Percentiles rank a stretch among this genome's conserved stretches.
Conservation (phyloP, 2,797 vertebrate species). For the Todus mexicanus region DNA sequence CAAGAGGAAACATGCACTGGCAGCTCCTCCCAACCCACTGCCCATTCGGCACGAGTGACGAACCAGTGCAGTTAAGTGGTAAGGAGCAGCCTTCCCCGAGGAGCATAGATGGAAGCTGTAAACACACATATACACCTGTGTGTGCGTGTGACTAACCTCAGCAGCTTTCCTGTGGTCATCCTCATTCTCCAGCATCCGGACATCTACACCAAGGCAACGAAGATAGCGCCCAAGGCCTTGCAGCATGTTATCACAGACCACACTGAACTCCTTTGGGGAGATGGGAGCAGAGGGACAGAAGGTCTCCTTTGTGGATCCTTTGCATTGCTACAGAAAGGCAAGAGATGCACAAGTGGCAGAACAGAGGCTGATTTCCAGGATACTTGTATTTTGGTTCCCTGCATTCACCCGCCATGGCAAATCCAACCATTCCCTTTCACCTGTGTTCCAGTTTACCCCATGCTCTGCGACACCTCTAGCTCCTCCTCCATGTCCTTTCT, state of each 20-base stretch:
- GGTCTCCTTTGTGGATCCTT: neutral
- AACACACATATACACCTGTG: neutral
- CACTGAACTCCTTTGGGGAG: constrained; percentile 77
- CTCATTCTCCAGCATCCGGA: constrained; percentile 76
- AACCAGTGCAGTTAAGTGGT: neutral
- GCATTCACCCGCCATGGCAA: neutral
- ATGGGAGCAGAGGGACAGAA: neutral
- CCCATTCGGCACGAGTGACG: fast-evolving
- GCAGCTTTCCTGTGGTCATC: constrained; percentile 86
- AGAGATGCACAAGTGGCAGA: neutral
- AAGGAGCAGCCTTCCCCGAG: neutral
- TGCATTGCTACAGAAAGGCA: neutral
- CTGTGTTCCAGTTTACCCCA: neutral
- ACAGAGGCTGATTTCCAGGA: neutral
- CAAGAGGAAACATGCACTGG: neutral
- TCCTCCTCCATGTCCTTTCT: neutral
- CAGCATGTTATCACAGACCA: constrained; percentile 91
- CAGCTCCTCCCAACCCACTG: neutral
- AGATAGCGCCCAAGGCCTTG: constrained; percentile 87
- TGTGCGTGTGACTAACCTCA: constrained; percentile 69
- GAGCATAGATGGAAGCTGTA: neutral
- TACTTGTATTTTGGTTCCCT: neutral
- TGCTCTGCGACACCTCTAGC: neutral
- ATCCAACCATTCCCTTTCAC: neutral
- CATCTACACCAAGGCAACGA: constrained; percentile 85